These are phyloP conservation scores for Eurypyga helias DNA, from an alignment of 2,113 vertebrate genomes.

Conservation along the genomic window DNA sequence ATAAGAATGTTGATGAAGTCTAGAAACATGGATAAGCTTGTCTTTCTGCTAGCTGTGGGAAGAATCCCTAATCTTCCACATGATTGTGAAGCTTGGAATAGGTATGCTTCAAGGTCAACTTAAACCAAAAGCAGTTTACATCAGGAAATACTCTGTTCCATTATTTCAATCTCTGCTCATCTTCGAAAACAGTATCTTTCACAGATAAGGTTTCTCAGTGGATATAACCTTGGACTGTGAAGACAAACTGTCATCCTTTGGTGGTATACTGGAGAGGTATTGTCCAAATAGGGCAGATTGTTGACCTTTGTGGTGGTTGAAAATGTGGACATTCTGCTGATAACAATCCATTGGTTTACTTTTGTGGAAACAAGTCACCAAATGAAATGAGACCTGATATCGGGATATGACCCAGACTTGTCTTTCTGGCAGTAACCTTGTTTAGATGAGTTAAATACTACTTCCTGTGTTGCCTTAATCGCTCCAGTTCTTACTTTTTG, in stretches of 20 bases:
- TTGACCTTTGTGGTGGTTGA: slow-evolving; percentile 6
- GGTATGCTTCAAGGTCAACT: background rate
- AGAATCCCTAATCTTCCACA: background rate
- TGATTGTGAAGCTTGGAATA: background rate
- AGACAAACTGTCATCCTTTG: background rate
- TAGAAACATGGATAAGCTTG: background rate
- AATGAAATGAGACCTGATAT: background rate
- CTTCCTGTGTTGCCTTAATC: background rate
- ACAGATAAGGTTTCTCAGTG: slow-evolving; percentile 44
- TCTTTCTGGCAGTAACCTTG: slow-evolving; percentile 20
- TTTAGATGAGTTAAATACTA: slow-evolving; percentile 54
- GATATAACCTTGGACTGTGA: slow-evolving; percentile 22
- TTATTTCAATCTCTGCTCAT: background rate
- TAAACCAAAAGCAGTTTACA: background rate
- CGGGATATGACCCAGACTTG: slow-evolving; percentile 5
- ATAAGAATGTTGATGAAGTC: background rate
- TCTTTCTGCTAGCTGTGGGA: background rate
- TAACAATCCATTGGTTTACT: slow-evolving; percentile 6
- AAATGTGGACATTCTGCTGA: slow-evolving; percentile 40
- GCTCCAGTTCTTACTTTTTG: background rate
- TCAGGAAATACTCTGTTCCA: background rate
- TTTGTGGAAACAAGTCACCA: background rate
- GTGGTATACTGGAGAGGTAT: background rate
- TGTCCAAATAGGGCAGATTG: background rate
- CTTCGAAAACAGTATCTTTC: background rate